A percentile compares a stretch with the other conserved stretches of the same genome.
Conservation (phyloP, 2,797 vertebrate genomes). For the Rhinella marina region DNA sequence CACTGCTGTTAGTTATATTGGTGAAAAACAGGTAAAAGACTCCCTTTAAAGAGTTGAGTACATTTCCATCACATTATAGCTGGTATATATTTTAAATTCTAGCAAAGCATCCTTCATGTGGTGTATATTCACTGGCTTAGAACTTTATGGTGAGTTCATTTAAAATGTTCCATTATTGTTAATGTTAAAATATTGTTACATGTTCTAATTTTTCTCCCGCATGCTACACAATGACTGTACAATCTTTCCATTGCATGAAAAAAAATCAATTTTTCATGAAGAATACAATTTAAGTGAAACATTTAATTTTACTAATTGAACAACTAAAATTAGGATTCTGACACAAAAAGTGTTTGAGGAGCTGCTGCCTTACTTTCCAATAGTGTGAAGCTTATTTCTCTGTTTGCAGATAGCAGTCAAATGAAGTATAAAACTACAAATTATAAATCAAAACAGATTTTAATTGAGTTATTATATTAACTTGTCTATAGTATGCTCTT, state of each 20-base stretch:
- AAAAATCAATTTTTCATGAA: neutral
- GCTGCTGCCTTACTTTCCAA: neutral
- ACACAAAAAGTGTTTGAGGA: neutral
- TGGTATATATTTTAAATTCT: neutral
- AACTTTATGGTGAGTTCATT: neutral
- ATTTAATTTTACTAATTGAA: neutral
- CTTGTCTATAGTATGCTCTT: too few relatives aligned
- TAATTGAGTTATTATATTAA: too few relatives aligned
- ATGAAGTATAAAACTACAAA: neutral
- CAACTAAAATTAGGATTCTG: neutral
- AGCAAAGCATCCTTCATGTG: neutral
- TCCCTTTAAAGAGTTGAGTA: neutral
- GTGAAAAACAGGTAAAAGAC: too few relatives aligned
- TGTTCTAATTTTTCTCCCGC: conserved; percentile 12
- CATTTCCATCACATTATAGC: neutral
- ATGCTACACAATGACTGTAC: conserved; percentile 2
- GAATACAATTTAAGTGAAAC: neutral
- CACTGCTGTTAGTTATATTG: too few relatives aligned
- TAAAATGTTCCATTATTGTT: conserved; percentile 11
- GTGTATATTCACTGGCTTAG: neutral
- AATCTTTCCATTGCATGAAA: neutral
- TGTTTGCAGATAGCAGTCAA: neutral
- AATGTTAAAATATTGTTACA: neutral
- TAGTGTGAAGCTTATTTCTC: neutral
- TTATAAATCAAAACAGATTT: neutral